These are phyloP conservation scores for Mesochorus sp. DNA, from an alignment of 2,888 invertebrate species.

Conservation along the genomic window DNA sequence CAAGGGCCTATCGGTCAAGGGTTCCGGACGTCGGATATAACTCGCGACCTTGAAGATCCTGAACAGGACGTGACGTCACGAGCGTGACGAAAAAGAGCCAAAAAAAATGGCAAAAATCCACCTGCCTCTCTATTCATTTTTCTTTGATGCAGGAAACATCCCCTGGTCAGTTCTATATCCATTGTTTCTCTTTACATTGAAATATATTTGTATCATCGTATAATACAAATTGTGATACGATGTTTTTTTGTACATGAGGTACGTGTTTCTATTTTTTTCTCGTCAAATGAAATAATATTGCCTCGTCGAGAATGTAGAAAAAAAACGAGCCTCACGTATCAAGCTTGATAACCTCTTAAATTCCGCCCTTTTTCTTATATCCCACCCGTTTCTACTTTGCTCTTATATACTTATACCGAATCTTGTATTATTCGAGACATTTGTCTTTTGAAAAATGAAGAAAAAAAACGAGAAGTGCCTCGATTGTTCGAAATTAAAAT, in stretches of 20 bases:
- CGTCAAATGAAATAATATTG: conserved; percentile 21
- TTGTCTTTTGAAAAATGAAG: too few relatives aligned
- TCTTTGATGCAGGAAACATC: conserved; percentile 32
- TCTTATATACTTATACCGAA: too few relatives aligned
- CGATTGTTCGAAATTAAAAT: too few relatives aligned
- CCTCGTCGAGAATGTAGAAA: conserved; percentile 20
- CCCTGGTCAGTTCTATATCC: neutral
- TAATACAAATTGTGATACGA: neutral
- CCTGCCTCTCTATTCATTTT: conserved; percentile 42
- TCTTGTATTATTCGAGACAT: too few relatives aligned
- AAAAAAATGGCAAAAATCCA: conserved; percentile 9
- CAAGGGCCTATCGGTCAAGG: conserved; percentile 37
- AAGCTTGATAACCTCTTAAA: neutral
- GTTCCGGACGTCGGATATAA: conserved; percentile 4
- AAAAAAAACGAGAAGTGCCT: too few relatives aligned
- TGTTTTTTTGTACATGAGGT: conserved; percentile 1
- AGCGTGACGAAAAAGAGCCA: conserved; percentile 16
- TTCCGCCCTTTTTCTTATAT: neutral
- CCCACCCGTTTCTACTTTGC: neutral
- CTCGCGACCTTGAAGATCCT: conserved; percentile 23
- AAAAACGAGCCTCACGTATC: neutral
- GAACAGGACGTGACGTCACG: conserved; percentile 30
- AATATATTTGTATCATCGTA: neutral
- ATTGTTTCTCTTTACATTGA: neutral
- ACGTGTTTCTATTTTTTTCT: conserved; percentile 31